These are phyloP conservation scores for Oegoconia quadripuncta DNA, from an alignment of 2,888 invertebrate species.

Conservation along the genomic window DNA sequence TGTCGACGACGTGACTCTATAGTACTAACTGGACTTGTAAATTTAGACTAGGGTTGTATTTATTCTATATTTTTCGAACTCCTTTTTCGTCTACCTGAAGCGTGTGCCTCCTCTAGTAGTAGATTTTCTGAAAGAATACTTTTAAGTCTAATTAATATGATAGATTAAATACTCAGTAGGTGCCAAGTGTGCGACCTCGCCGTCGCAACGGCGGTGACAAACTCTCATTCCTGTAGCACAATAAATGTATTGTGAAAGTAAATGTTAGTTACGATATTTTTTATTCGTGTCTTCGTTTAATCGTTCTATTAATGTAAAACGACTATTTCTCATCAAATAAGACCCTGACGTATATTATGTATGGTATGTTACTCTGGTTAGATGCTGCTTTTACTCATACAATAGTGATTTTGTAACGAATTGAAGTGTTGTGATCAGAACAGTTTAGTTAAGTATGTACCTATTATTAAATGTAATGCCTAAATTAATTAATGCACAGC, in stretches of 20 bases:
- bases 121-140: constrained; percentile 42
- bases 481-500: constrained; percentile 24
- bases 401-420: neutral
- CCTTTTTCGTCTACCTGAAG: constrained; percentile 62
- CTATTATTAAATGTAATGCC: too few relatives aligned
- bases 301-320: too few relatives aligned
- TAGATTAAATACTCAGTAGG: constrained; percentile 72
- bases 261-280: constrained; percentile 26
- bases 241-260: constrained; percentile 27
- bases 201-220: constrained; percentile 35
- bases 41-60: constrained; percentile 45
- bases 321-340: too few relatives aligned
- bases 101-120: constrained; percentile 63
- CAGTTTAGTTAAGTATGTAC: neutral
- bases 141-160: constrained; percentile 43
- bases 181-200: constrained; percentile 53
- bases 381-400: neutral
- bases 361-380: neutral
- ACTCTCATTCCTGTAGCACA: constrained; percentile 70
- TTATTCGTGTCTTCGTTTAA: constrained; percentile 40
- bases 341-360: too few relatives aligned
- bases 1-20: neutral
- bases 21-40: neutral
- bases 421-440: neutral
- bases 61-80: constrained; percentile 62